Percentiles rank a stretch among this genome's conserved stretches.
Evolutionary conservation across 2,888 invertebrate genomes (phyloP).

Genomic region (Plebejus melissa): DNA sequence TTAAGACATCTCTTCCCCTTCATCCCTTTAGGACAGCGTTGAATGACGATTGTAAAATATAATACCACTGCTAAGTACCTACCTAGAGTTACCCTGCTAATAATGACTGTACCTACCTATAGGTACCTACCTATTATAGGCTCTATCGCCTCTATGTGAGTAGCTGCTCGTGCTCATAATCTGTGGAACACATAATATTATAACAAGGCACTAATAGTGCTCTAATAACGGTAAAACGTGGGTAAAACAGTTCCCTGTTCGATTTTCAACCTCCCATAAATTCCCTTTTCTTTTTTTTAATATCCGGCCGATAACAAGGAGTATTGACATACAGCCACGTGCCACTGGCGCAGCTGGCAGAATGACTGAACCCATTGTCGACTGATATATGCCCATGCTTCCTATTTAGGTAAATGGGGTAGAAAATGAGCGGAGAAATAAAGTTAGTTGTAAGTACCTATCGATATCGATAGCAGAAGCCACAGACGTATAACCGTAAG

Average conservation of each 20-base stretch:
- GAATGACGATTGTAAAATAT: no score
- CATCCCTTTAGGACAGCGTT: no score
- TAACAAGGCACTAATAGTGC: background rate
- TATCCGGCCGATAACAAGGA: slow-evolving; percentile 37
- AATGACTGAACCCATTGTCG: slow-evolving; percentile 44
- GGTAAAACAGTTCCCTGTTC: slow-evolving; percentile 2
- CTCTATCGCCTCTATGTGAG: no score
- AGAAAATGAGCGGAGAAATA: slow-evolving; percentile 30
- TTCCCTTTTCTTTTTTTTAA: slow-evolving; percentile 30
- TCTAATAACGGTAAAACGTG: no score
- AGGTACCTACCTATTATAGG: no score
- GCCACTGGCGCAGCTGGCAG: slow-evolving; percentile 42
- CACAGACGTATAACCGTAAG: background rate
- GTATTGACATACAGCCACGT: slow-evolving; percentile 40
- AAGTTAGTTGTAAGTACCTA: background rate
- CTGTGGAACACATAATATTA: background rate
- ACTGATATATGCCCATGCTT: slow-evolving; percentile 45
- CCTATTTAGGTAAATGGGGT: slow-evolving; percentile 43
- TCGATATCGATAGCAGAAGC: background rate
- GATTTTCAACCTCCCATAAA: background rate
- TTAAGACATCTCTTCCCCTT: no score
- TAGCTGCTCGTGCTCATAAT: background rate
- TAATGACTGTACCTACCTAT: no score
- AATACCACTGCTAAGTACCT: no score
- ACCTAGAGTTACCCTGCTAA: no score